Base-by-base conservation (phyloP, 1,140 invertebrate species). In the Aphelenchoides fujianensis region DNA sequence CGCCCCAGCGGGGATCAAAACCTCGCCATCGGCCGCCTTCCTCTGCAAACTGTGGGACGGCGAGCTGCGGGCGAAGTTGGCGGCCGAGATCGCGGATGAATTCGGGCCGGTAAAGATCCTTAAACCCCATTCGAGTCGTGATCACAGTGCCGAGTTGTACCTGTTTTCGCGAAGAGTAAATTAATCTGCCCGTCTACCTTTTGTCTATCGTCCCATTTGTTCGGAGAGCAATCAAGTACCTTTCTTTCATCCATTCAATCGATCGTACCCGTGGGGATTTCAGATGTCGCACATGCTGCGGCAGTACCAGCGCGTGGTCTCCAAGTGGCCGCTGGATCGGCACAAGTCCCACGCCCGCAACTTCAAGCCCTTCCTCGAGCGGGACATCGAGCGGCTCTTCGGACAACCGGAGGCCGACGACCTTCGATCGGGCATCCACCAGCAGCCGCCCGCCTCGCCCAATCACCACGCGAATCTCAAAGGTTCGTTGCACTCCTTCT, bases 1-100 rank as follows among this genome's bases (percentile, higher is more conserved):
- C 28, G 67, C 16, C 63, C 19, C 32, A 66, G n/a, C n/a, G n/a
- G n/a, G n/a, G n/a, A n/a, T n/a, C n/a, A n/a, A n/a, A n/a, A n/a
- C n/a, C n/a, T n/a, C n/a, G n/a, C n/a, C n/a, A 30, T 59, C 68
- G 5, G 84, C 87, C 3, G 77, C 76, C 30, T 84, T 88, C 74
- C 55, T 76, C 85, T 91, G 86, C 27, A 97, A 98, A 89, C 83
- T 97, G 0, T 98, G 92, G 92, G 90, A 93, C 81, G 93, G 94
- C 35, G 86, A 86, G 30, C 88, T 89, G 79, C 86, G 89, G 0
- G 82, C 87, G 23, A 86, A 90, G 72, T 85, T 96, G 16, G 88
- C 90, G 84, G 85, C 87, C 57, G 89, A 91, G 76, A 86, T 96
- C 53, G 76, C 84, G 27, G 88, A 85, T 75, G 90, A 91, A 85